Evolutionary conservation across 2,113 vertebrate genomes (phyloP), one percentile per base, ranked within the genome.

Genomic region (Peromyscus maniculatus): DNA sequence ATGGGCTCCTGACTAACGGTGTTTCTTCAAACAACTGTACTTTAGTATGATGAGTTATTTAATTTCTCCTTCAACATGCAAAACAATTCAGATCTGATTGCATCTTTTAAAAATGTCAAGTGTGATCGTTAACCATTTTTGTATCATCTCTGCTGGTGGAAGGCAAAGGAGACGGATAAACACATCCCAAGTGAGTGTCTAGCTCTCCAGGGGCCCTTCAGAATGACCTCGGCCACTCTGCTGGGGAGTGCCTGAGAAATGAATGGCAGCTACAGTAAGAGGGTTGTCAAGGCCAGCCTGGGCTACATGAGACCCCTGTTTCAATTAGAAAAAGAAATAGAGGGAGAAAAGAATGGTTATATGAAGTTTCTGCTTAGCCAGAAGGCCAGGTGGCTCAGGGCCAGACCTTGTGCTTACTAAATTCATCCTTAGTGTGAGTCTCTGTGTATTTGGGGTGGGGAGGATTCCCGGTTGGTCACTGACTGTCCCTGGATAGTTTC

Each of bases 1-100:
- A 75, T 79, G 62, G 39, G 62, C 64, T 97, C 92, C 62, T 17
- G 11, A 97, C 36, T 96, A 96, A 95, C 17, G 0, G 24, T 69
- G 21, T 97, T 97, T 98, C 71, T 80, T 98, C 95, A 79, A 82
- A 97, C 98, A 95, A 13, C 46, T 83, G 80, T 91, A 89, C 80
- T 95, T 98, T 69, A 72, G 84, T 94, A 84, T 74, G 15, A 97
- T 97, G 79, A 96, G 98, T 98, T 98, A 98, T 98, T 98, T 98
- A 97, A 96, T 93, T 96, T 93, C 21, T 94, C 80, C 71, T 97
- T 96, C 90, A 78, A 89, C 9, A 83, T 95, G 90, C 46, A 97
- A 97, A 97, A 87, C 91, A 79, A 90, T 28, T 94, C 89, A 84
- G 78, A 93, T 97, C 91, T 67, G 52, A 77, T 94, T 62, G 15